These are phyloP conservation scores for Ibidorhyncha struthersii DNA, from an alignment of 2,113 vertebrate genomes.

Conservation along the genomic window DNA sequence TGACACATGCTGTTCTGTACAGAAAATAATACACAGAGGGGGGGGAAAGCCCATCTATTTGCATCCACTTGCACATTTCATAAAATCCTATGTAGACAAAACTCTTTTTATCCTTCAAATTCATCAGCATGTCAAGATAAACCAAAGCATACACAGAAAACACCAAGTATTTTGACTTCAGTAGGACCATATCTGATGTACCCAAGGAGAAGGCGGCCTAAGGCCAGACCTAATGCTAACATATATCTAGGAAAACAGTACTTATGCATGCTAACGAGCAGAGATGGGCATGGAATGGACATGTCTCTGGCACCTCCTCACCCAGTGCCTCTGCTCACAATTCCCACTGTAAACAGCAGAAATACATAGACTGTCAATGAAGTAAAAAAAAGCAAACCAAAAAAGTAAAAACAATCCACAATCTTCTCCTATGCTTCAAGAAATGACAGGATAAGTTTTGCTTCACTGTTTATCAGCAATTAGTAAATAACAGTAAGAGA, in stretches of 20 bases:
- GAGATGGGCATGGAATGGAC: background rate
- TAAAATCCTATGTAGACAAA: background rate
- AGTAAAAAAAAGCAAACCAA: background rate
- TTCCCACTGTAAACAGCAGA: background rate
- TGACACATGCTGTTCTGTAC: background rate
- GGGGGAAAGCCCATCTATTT: background rate
- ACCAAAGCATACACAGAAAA: background rate
- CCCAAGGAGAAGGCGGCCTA: background rate
- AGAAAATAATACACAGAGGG: background rate
- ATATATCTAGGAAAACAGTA: background rate
- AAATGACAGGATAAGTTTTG: background rate
- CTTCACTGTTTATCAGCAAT: background rate
- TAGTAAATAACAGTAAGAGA: background rate
- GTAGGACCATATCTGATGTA: background rate
- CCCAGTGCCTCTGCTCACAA: background rate
- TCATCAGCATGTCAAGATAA: background rate
- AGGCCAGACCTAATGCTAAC: background rate
- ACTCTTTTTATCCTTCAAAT: background rate
- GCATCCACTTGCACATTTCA: background rate
- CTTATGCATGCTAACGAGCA: background rate
- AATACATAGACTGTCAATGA: background rate
- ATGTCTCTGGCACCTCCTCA: background rate
- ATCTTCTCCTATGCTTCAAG: background rate
- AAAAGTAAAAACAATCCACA: background rate
- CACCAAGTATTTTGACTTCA: background rate